Evolutionary conservation across 2,113 vertebrate species (phyloP).

Genomic region (Scophthalmus maximus): DNA sequence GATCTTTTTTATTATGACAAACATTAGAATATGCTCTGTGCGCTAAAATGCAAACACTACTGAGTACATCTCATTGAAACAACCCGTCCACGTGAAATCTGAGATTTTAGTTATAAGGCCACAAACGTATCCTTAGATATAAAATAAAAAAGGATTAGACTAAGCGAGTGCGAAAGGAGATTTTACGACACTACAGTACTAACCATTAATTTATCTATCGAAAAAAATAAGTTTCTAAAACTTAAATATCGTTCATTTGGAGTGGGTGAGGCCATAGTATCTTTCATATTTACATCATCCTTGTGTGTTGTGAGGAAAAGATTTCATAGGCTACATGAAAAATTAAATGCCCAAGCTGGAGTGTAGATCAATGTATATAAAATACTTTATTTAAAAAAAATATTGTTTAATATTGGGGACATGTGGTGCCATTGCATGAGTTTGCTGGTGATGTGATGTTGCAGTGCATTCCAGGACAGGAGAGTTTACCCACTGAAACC

Average conservation of each 20-base stretch:
- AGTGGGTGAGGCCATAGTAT: slow-evolving; percentile 20
- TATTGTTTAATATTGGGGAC: too few relatives aligned
- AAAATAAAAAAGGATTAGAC: slow-evolving; percentile 44
- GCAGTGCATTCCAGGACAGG: slow-evolving; percentile 28
- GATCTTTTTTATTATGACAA: slow-evolving; percentile 50
- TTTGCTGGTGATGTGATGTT: slow-evolving; percentile 39
- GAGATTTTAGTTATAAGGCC: slow-evolving; percentile 25
- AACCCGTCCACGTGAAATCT: neutral
- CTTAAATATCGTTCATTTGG: slow-evolving; percentile 41
- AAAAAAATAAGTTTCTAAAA: slow-evolving; percentile 18
- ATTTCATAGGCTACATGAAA: slow-evolving; percentile 12
- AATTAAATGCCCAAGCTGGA: slow-evolving; percentile 52
- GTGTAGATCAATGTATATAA: slow-evolving; percentile 42
- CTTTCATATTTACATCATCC: slow-evolving; percentile 56
- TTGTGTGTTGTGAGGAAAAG: neutral
- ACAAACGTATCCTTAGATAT: slow-evolving; percentile 19
- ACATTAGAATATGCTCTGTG: slow-evolving; percentile 56
- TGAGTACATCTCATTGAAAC: slow-evolving; percentile 11
- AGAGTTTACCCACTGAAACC: neutral
- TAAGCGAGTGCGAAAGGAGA: too few relatives aligned
- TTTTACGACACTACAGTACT: slow-evolving; percentile 37
- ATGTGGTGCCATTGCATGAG: slow-evolving; percentile 11
- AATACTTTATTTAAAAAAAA: too few relatives aligned
- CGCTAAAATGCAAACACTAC: slow-evolving; percentile 54
- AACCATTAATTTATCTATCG: slow-evolving; percentile 45